Evolutionary conservation across 2,113 vertebrate genomes (phyloP).

Genomic region (Indri indri): DNA sequence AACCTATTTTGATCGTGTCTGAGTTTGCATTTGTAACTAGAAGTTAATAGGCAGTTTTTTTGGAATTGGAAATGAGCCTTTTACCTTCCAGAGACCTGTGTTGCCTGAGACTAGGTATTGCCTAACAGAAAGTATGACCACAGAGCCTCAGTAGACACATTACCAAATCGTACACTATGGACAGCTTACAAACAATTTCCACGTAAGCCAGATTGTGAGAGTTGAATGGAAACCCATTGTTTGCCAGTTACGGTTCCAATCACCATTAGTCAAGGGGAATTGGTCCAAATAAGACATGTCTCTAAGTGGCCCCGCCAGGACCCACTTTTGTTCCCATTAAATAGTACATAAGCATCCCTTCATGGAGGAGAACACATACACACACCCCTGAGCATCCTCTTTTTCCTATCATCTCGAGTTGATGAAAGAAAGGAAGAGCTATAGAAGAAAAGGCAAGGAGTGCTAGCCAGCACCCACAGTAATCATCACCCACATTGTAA

Average conservation of each 20-base stretch:
- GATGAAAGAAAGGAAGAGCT: neutral
- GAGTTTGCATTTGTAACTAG: neutral
- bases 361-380: neutral
- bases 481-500: neutral
- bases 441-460: neutral
- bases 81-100: neutral
- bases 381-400: neutral
- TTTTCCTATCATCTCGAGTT: neutral
- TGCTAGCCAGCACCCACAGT: neutral
- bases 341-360: neutral
- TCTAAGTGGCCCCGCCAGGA: conserved; percentile 35
- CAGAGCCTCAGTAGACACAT: neutral
- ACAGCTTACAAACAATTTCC: neutral
- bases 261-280: neutral
- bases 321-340: conserved; percentile 21
- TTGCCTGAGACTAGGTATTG: neutral
- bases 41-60: neutral
- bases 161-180: conserved; percentile 11
- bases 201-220: conserved; percentile 35
- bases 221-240: conserved; percentile 33
- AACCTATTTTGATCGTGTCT: neutral
- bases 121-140: neutral
- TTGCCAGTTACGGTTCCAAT: conserved; percentile 16
- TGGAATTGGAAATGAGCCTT: neutral
- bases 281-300: neutral